These are phyloP conservation scores for Frieseomelitta varia DNA, from an alignment of 1,140 invertebrate genomes.

Conservation along the genomic window DNA sequence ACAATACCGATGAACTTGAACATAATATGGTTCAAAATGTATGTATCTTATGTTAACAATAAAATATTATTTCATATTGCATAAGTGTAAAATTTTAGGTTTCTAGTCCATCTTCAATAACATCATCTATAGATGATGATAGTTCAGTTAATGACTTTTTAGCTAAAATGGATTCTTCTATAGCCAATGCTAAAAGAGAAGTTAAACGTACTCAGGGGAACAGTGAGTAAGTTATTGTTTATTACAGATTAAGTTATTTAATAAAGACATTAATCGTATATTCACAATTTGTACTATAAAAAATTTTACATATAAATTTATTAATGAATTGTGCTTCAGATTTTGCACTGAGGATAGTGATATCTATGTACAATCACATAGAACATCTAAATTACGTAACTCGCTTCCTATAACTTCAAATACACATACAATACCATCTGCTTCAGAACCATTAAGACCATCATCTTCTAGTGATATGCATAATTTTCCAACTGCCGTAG, in stretches of 20 bases:
- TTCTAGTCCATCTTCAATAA: constrained; percentile 76
- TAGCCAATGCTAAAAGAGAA: constrained; percentile 92
- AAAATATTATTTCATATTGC: constrained; percentile 7
- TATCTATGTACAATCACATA: constrained; percentile 81
- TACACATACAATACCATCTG: constrained; percentile 60
- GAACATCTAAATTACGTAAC: constrained; percentile 83
- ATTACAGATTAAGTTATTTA: not conserved
- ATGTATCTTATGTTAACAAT: constrained; percentile 41
- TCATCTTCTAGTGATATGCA: constrained; percentile 77
- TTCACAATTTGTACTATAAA: not conserved
- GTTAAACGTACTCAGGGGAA: constrained; percentile 90
- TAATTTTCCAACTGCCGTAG: constrained; percentile 83
- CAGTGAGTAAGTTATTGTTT: constrained; percentile 88
- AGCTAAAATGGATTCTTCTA: constrained; percentile 92
- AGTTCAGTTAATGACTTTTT: constrained; percentile 91
- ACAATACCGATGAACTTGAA: constrained; percentile 68
- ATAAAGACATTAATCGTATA: not conserved
- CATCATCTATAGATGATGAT: constrained; percentile 84
- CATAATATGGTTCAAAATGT: constrained; percentile 65
- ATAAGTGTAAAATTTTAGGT: constrained; percentile 56
- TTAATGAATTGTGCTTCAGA: constrained; percentile 71
- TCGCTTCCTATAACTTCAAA: constrained; percentile 78
- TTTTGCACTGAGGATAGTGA: constrained; percentile 83
- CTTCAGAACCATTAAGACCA: constrained; percentile 73
- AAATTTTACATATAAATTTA: not conserved